Base-by-base conservation (phyloP, 2,797 vertebrate species). In the Austrolebias charrua region DNA sequence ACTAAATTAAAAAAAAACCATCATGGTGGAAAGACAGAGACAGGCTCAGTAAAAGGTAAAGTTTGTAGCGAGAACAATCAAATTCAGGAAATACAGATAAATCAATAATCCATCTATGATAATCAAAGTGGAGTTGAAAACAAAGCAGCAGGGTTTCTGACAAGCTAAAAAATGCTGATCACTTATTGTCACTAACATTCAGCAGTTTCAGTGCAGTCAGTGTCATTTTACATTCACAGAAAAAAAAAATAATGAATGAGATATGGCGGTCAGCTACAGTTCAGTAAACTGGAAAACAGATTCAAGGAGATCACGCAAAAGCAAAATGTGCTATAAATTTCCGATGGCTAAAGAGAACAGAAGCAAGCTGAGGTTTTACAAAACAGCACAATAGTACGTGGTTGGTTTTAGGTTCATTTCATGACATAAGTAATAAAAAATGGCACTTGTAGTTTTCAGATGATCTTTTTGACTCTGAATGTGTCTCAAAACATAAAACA, bases 91-190 rank as follows among this genome's bases (percentile, higher is more conserved):
- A 59, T 40, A 43, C 33, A 55, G 14, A 29, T 55, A 68, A 71
- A 67, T 71, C 11, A 67, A 60, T 28, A 42, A 20, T 44, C 33
- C 18, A 47, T 40, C 31, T 71, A 35, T 47, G 29, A 55, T 56
- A 35, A 18, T 31, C 48, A 20, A 45, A 20, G 60, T 45, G 24
- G 60, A 54, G 46, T 42, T 43, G 55, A 50, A 28, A 40, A 38
- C 3, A 19, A 46, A 11, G n/a, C 33, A 58, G 59, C 16, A 62
- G 3, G 57, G 45, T 42, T 33, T 47, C 13, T 58, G 45, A 68
- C n/a, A 60, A 62, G 54, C 6, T 33, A 20, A 24, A 24, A 24
- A 3, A 24, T 2, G 24, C 24, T 53, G 28, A 53, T 19, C 24
- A 62, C 47, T 67, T 52, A 12, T 35, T 12, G 33, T 51, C 46